Evolutionary conservation across 2,888 invertebrate genomes (phyloP), one percentile per base, ranked within the genome.

Genomic region (Drosophila paracracens): DNA sequence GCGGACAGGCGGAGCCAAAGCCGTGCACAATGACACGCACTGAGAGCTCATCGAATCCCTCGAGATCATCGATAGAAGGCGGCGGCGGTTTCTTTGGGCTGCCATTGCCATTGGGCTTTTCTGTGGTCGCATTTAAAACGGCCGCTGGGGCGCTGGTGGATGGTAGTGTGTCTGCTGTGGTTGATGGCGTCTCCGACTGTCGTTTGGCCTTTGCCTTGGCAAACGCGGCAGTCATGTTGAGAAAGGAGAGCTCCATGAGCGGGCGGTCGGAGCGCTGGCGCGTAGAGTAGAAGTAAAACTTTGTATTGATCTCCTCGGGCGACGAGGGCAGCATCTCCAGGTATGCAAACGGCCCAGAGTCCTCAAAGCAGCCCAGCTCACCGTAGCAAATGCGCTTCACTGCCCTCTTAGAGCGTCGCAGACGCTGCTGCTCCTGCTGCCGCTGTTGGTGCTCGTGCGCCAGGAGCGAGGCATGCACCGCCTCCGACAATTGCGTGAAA

Each of bases 1-100:
- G 96, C 63, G 96, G 96, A 92, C 98, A 98, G 89, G 97, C 97
- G 68, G 97, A 97, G 1, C 98, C 98, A 92, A 99, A 99, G 4
- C 98, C 98, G 91, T 99, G 98, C 0, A 98, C 97, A 86, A 99
- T 96, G 71, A 98, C 95, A 88, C 98, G 95, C 18, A 96, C 96
- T 10, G 94, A 94, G 46, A 94, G 88, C 69, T 94, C 91, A 64
- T 92, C 91, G 65, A 93, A 92, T 1, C 93, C 93, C 54, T 90
- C 82, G 21, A 93, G 83, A 53, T 92, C 88, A 51, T 93, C 93
- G 92, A 91, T 94, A 90, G 91, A 77, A 0, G 85, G 82, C 1
- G 70, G 18, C 4, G 63, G 57, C 2, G 33, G 25, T 21, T 87
- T 85, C 68, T 84, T 85, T 2, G 56, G 79, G 54, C 70, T 43